phyloP scores from a whole-genome alignment of 2,797 vertebrate genomes.

The Centroberyx gerrardi region DNA sequence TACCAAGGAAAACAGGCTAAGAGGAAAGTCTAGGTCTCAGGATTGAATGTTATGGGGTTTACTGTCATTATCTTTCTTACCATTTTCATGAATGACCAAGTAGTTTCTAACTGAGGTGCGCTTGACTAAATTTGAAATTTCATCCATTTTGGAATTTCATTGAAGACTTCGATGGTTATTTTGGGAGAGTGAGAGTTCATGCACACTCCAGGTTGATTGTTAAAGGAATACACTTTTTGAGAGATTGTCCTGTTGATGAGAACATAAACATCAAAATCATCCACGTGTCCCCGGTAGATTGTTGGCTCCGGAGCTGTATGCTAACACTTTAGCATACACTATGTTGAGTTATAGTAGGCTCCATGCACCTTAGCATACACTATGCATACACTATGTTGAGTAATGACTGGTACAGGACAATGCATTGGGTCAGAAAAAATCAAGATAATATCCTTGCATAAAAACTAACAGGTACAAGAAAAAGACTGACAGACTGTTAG shows the following conservation, averaged over 20 bases:
- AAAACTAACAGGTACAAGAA: not conserved
- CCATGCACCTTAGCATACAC: too few species aligned
- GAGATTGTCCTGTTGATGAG: too few species aligned
- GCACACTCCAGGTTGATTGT: not conserved
- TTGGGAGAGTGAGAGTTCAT: not conserved
- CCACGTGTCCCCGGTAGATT: too few species aligned
- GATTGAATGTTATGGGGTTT: constrained; percentile 33
- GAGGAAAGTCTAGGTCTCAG: constrained; percentile 76
- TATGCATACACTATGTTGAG: too few species aligned
- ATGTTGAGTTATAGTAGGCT: too few species aligned
- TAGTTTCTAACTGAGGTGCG: constrained; percentile 81
- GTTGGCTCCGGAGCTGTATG: too few species aligned
- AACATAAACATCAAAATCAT: too few species aligned
- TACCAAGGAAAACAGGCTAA: constrained; percentile 5
- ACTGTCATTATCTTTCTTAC: constrained; percentile 72
- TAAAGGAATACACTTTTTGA: not conserved
- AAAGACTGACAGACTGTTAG: not conserved
- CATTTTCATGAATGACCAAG: constrained; percentile 79
- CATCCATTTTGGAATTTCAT: too few species aligned
- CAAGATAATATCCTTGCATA: not conserved
- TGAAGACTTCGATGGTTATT: constrained; percentile 38
- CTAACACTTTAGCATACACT: too few species aligned
- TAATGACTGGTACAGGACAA: too few species aligned
- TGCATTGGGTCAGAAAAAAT: too few species aligned
- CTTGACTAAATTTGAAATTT: too few species aligned